These are phyloP conservation scores for Drosophila auraria DNA, from an alignment of 1,140 invertebrate species.

Conservation along the genomic window DNA sequence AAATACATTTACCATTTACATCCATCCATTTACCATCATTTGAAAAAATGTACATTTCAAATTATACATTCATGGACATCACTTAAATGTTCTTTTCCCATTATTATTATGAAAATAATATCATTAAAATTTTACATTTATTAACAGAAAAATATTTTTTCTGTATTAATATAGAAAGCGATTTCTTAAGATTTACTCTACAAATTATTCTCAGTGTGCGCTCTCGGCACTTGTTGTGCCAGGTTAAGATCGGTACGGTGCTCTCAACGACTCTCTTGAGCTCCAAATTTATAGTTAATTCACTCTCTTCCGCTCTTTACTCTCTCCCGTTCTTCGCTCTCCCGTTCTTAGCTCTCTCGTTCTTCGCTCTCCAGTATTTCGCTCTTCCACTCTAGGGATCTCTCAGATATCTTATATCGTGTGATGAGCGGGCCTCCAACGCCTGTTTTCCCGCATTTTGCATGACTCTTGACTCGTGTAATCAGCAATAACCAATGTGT, in stretches of 20 bases:
- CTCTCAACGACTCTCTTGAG: background rate
- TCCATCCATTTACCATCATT: too few relatives aligned
- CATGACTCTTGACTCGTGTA: slow-evolving; percentile 33
- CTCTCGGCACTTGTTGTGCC: slow-evolving; percentile 26
- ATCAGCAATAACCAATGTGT: slow-evolving; percentile 40
- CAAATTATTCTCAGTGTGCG: background rate
- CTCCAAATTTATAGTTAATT: background rate
- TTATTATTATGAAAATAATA: too few relatives aligned
- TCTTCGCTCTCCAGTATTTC: background rate
- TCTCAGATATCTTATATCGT: background rate
- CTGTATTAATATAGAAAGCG: too few relatives aligned
- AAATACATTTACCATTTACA: background rate
- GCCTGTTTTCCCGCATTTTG: slow-evolving; percentile 13
- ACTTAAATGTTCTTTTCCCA: too few relatives aligned
- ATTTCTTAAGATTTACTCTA: too few relatives aligned
- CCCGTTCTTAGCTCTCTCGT: background rate
- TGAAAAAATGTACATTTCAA: too few relatives aligned
- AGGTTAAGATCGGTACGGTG: slow-evolving; percentile 36
- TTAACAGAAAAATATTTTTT: too few relatives aligned
- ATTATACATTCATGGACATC: background rate
- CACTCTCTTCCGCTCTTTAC: background rate
- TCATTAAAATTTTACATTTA: too few relatives aligned
- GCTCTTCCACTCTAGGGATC: background rate
- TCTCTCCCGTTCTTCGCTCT: background rate
- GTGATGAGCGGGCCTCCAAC: slow-evolving; percentile 29